These are phyloP conservation scores for Eucidaris tribuloides DNA, from an alignment of 35 echinoderm and acorn worm species.

Conservation along the genomic window DNA sequence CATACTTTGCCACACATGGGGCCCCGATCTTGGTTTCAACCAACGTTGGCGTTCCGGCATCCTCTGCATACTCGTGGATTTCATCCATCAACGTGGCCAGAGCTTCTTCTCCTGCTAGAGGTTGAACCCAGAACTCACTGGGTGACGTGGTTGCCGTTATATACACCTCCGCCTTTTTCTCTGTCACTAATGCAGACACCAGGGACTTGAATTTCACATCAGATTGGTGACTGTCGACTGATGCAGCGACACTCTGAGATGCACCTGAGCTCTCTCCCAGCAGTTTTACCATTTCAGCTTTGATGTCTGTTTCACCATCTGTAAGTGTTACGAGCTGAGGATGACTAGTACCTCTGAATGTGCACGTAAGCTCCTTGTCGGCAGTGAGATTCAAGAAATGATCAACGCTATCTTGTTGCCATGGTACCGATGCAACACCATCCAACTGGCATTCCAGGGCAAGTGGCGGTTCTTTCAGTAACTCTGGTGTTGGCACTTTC, in stretches of 20 bases:
- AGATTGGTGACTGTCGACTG: too few relatives aligned
- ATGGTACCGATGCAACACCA: not conserved
- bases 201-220: not conserved
- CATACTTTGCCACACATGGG: slow-evolving; percentile 77
- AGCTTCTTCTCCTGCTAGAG: slow-evolving; percentile 19
- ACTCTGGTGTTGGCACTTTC: not conserved
- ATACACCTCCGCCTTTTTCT: slow-evolving; percentile 18
- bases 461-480: not conserved
- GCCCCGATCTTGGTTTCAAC: slow-evolving; percentile 32
- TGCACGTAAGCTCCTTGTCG: slow-evolving; percentile 16
- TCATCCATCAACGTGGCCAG: slow-evolving; percentile 49
- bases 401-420: slow-evolving; percentile 4
- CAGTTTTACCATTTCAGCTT: slow-evolving; percentile 6
- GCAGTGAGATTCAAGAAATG: slow-evolving; percentile 29
- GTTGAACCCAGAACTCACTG: slow-evolving; percentile 45
- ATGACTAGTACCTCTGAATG: not conserved
- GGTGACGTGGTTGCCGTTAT: slow-evolving; percentile 28
- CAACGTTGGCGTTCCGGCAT: not conserved
- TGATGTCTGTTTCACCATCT: not conserved
- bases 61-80: slow-evolving; percentile 12
- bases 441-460: slow-evolving; percentile 4
- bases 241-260: too few relatives aligned
- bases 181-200: not conserved
- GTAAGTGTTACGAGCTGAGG: not conserved
- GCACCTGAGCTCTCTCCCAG: not conserved